Evolutionary conservation across 2,797 vertebrate genomes (phyloP), one percentile per base, ranked within the genome.

Genomic region (Melanotaenia maccullochi): DNA sequence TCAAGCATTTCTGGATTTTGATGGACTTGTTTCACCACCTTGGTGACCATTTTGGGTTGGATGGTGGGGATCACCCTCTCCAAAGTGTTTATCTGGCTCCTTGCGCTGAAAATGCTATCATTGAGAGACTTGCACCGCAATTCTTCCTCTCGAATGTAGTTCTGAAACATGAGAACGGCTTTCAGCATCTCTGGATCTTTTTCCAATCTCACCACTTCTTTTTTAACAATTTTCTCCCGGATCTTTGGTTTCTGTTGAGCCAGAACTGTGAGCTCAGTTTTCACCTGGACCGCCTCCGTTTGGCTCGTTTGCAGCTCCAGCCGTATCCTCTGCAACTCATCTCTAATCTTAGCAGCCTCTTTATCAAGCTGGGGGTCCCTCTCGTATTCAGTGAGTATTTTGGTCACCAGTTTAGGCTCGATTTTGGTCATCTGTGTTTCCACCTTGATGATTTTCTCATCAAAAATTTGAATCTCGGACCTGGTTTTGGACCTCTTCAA

Each of bases 151-250:
- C 95, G 86, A 0, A 97, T 93, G 56, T 94, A 90, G 9, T 87
- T 92, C 87, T 95, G 91, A 65, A 98, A 91, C 0, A 64, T 90
- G 42, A 94, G 88, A 59, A 96, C 78, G 0, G 95, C 93, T 88
- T 94, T 96, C 22, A 97, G 78, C 96, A 97, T 97, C 65, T 96
- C 94, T 8, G 96, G 97, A 84, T 97, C 96, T 86, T 96, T 97
- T 74, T 99, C 96, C 5, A 98, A 72, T 82, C 92, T 96, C 56
- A 98, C 94, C 67, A 98, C 95, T 54, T 99, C 97, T 70, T 97
- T 98, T 73, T 97, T 93, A 5, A 99, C 94, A 0, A 99, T 87
- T 68, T 67, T 97, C 90, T 98, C 94, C 86, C 87, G 93, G 85
- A 98, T 93, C 0, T 89, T 94, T 12, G 91, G 95, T 81, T 95